Base-by-base conservation (phyloP, 2,113 vertebrate genomes). In the Salminus brasiliensis region DNA sequence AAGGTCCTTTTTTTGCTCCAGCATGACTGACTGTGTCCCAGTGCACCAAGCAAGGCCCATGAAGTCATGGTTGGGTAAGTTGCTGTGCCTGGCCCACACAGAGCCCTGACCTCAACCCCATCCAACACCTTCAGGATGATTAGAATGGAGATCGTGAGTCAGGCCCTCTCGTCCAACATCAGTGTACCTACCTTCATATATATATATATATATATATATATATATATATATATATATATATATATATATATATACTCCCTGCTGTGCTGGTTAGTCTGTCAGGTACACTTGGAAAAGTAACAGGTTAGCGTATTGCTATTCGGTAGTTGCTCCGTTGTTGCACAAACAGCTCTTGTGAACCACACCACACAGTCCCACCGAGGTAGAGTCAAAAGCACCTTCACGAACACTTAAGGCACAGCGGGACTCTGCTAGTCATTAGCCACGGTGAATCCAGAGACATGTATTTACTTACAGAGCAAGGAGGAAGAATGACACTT, bases 371-470 rank as follows among this genome's bases (percentile, higher is more conserved):
- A 12, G 25, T 74, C 30, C 63, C 60, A 60, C 39, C 74, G 47
- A 67, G 43, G 11, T 16, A 6, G 23, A 57, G 18, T 74, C 47
- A 66, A 32, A 80, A 72, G 57, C 59, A 4, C 45, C 16, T 16
- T 67, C 57, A 27, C 45, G 27, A 74, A 39, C 63, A 34, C 62
- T 45, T 72, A 72, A 66, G 69, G 69, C 77, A 45, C 72, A 74
- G 72, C 79, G 74, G 49, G 79, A 39, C 72, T 80, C 36, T 15
- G 55, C 55, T 25, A 67, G 66, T 80, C 70, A 80, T 80, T 80
- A 75, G 79, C 13, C 53, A 49, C 13, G 63, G 39, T 27, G 62
- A 80, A 59, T 57, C 49, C 78, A 67, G n/a, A 25, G 23, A 75
- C 63, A 69, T n/a, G n/a, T 65, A 45, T 62, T 74, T 81, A 72